Evolutionary conservation across 2,113 vertebrate genomes (phyloP).

Genomic region (Holacanthus passer): DNA sequence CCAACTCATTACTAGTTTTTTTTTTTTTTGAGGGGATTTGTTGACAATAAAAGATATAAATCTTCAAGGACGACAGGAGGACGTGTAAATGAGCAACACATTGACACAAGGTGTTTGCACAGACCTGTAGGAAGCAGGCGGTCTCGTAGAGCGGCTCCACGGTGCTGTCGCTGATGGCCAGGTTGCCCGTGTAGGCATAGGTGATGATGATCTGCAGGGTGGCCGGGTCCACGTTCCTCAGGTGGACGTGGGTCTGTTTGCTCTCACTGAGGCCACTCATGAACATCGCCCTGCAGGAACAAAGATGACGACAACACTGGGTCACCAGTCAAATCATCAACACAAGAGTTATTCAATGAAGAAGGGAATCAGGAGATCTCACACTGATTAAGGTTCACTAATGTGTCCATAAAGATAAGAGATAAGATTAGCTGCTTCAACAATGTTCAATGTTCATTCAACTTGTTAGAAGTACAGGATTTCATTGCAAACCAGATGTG

Average conservation of each 20-base stretch:
- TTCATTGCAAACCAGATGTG: neutral
- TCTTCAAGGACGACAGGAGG: too few relatives aligned
- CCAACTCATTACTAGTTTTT: neutral
- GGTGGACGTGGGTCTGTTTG: slow-evolving; percentile 95
- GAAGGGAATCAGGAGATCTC: neutral
- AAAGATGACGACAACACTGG: neutral
- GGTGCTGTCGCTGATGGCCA: slow-evolving; percentile 94
- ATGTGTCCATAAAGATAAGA: neutral
- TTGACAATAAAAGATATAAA: too few relatives aligned
- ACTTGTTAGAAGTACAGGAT: neutral
- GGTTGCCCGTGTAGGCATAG: slow-evolving; percentile 97
- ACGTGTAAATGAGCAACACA: too few relatives aligned
- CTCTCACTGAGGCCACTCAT: slow-evolving; percentile 98
- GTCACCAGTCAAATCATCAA: neutral
- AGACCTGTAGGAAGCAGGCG: slow-evolving; percentile 97
- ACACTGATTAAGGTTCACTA: neutral
- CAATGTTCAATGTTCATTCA: neutral
- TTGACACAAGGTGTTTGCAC: neutral
- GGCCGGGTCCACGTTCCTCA: slow-evolving; percentile 95
- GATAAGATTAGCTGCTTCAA: neutral
- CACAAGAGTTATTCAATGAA: neutral
- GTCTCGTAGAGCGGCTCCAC: slow-evolving; percentile 99
- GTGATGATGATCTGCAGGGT: slow-evolving; percentile 96
- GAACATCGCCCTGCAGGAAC: slow-evolving; percentile 93
- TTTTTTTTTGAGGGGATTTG: too few relatives aligned